phyloP scores from a whole-genome alignment of 2,113 vertebrate species.

The Tinamus guttatus region DNA sequence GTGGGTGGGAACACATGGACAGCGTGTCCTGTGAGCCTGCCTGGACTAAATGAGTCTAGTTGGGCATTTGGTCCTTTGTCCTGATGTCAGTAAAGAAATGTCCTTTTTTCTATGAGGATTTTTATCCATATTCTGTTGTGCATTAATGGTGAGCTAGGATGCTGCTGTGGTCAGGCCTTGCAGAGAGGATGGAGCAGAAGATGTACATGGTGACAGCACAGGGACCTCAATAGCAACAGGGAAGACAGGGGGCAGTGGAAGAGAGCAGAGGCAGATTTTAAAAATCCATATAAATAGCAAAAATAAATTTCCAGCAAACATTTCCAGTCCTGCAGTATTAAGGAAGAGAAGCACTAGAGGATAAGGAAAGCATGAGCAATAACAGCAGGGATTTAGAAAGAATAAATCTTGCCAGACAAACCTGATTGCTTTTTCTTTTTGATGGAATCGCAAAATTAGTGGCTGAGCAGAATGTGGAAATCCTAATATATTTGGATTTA shows the following conservation, averaged over 20 bases:
- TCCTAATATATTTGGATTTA: conserved; percentile 75
- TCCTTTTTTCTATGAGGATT: not conserved
- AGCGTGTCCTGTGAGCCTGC: not conserved
- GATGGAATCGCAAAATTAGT: conserved; percentile 71
- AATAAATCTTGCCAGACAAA: conserved; percentile 73
- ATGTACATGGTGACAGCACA: not conserved
- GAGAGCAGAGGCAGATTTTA: conserved; percentile 50
- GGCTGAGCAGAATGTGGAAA: conserved; percentile 63
- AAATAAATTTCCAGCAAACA: conserved; percentile 57
- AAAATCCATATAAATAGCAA: conserved; percentile 57
- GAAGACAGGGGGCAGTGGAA: conserved; percentile 47
- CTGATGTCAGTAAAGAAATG: not conserved
- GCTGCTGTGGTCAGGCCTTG: not conserved
- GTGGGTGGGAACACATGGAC: not conserved
- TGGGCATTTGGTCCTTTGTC: not conserved
- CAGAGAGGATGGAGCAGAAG: not conserved
- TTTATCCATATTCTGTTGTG: not conserved
- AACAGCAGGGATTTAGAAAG: conserved; percentile 69
- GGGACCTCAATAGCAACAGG: conserved; percentile 5
- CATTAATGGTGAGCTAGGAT: not conserved
- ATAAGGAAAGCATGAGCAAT: conserved; percentile 70
- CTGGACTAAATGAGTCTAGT: not conserved
- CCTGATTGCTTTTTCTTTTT: conserved; percentile 73
- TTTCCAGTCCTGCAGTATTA: conserved; percentile 64
- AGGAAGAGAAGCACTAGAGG: conserved; percentile 62